These are phyloP conservation scores for Smutsia temminckii DNA, from an alignment of 2,797 vertebrate genomes.

Conservation along the genomic window DNA sequence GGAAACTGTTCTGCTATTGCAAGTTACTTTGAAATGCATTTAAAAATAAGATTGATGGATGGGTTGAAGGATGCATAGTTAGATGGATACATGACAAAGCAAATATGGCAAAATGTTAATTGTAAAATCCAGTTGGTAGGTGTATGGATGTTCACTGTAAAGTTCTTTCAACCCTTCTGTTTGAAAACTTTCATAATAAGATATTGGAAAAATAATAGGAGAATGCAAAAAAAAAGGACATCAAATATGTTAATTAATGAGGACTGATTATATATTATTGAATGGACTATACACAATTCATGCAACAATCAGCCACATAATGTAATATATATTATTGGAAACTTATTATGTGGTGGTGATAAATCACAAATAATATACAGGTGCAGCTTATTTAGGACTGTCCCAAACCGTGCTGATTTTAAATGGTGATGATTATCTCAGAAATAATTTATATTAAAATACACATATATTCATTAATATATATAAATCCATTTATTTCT, in stretches of 20 bases:
- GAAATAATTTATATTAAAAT: slow-evolving; percentile 12
- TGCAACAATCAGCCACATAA: not conserved
- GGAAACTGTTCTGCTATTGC: not conserved
- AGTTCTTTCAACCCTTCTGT: slow-evolving; percentile 1
- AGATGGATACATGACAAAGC: not conserved
- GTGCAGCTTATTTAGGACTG: not conserved
- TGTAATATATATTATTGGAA: too few relatives aligned
- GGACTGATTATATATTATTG: not conserved
- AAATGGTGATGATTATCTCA: slow-evolving; percentile 13
- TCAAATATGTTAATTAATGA: slow-evolving; percentile 14
- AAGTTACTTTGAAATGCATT: slow-evolving; percentile 27
- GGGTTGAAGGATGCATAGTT: not conserved
- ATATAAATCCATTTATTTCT: slow-evolving; percentile 48
- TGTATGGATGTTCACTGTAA: not conserved
- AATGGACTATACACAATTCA: not conserved
- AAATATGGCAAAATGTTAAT: not conserved
- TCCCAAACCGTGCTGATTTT: not conserved
- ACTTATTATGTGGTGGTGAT: not conserved
- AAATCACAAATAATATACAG: slow-evolving; percentile 37
- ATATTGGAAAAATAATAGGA: slow-evolving; percentile 38
- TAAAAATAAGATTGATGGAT: not conserved
- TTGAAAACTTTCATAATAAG: slow-evolving; percentile 6
- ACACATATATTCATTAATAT: not conserved
- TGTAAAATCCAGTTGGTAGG: not conserved
- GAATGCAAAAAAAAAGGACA: not conserved